Evolutionary conservation across 2,888 invertebrate species (phyloP).

Genomic region (Campoplex capitator): DNA sequence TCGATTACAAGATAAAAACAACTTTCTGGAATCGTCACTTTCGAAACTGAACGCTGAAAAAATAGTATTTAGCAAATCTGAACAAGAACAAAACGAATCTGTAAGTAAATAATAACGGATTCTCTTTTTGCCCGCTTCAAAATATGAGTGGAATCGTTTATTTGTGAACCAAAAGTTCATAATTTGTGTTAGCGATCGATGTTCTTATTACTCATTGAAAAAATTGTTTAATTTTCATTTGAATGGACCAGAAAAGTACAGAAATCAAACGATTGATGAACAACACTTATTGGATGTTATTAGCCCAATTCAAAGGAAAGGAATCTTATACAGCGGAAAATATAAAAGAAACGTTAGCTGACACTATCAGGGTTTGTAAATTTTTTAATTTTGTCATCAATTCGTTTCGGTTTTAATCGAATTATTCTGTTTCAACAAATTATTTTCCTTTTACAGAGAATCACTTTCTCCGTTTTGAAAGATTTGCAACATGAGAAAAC

Average conservation of each 20-base stretch:
- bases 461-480: constrained; percentile 77
- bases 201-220: background rate
- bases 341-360: constrained; percentile 76
- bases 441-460: constrained; percentile 70
- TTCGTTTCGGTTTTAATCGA: background rate
- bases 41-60: constrained; percentile 56
- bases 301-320: constrained; percentile 75
- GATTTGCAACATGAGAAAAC: constrained; percentile 59
- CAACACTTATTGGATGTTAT: constrained; percentile 75
- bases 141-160: background rate
- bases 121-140: background rate
- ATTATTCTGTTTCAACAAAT: background rate
- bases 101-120: constrained; percentile 24
- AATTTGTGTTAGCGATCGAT: too few relatives aligned
- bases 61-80: constrained; percentile 55
- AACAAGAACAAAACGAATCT: constrained; percentile 7
- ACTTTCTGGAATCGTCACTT: constrained; percentile 70
- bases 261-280: constrained; percentile 81
- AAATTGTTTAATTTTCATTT: background rate
- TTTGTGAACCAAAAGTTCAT: background rate
- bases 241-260: constrained; percentile 75
- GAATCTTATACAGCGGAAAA: constrained; percentile 75
- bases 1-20: constrained; percentile 71
- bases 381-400: constrained; percentile 2
- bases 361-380: constrained; percentile 75